A percentile compares a stretch with the other conserved stretches of the same genome.
phyloP scores from a whole-genome alignment of 2,888 invertebrate genomes.

The Tetheella fluctuosa region DNA sequence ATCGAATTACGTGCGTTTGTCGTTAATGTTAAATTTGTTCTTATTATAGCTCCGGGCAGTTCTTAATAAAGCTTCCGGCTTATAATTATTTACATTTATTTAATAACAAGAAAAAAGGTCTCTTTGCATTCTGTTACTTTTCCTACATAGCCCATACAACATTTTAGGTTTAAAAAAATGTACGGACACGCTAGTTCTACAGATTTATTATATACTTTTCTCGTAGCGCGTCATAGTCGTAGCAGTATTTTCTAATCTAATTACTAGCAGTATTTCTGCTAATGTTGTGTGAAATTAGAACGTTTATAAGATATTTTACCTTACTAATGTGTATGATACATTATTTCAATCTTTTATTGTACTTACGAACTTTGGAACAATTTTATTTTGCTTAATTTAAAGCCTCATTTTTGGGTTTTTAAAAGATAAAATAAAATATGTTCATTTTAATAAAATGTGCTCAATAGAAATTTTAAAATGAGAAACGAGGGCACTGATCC shows the following conservation, averaged over 20 bases:
- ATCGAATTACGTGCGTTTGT: slow-evolving; percentile 79
- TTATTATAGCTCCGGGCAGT: slow-evolving; percentile 37
- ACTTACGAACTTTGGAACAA: too few relatives aligned
- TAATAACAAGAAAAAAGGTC: too few relatives aligned
- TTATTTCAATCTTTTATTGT: too few relatives aligned
- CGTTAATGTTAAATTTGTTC: slow-evolving; percentile 48
- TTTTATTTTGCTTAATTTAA: background rate
- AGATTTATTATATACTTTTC: too few relatives aligned
- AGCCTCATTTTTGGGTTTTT: too few relatives aligned
- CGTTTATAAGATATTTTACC: background rate
- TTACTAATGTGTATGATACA: too few relatives aligned
- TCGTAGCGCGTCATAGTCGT: background rate
- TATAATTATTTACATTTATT: background rate
- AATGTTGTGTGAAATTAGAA: background rate
- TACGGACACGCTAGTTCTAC: too few relatives aligned
- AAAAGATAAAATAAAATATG: slow-evolving; percentile 15
- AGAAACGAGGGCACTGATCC: slow-evolving; percentile 77
- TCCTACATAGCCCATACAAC: too few relatives aligned
- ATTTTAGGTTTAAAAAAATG: too few relatives aligned
- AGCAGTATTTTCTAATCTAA: background rate
- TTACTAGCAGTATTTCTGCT: too few relatives aligned
- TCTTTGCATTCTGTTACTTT: too few relatives aligned
- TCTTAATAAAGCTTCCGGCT: slow-evolving; percentile 30
- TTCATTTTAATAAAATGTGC: slow-evolving; percentile 41
- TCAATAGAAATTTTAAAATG: slow-evolving; percentile 69